Conservation (phyloP, 2,113 vertebrate species). For the Galeopterus variegatus region DNA sequence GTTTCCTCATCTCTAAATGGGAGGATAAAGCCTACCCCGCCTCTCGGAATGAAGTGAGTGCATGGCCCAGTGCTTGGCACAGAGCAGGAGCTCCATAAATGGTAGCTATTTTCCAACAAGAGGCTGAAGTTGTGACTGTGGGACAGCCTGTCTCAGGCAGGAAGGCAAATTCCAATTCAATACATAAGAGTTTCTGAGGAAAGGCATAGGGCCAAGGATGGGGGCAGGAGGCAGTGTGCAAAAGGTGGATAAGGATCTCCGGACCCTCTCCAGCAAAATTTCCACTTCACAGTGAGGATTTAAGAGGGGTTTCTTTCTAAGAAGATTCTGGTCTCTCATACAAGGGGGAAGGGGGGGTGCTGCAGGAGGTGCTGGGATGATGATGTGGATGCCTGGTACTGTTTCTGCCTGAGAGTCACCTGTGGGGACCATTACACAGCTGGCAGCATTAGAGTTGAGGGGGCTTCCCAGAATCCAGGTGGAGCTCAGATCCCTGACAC, state of each 20-base stretch:
- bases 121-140: neutral
- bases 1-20: neutral
- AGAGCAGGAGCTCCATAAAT: neutral
- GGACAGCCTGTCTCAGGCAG: neutral
- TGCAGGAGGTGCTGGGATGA: neutral
- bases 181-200: neutral
- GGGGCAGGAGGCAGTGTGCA: neutral
- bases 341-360: neutral
- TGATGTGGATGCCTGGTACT: too few species aligned
- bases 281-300: neutral
- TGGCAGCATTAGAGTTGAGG: neutral
- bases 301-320: neutral
- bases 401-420: neutral
- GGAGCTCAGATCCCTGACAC: neutral
- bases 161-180: neutral
- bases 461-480: neutral
- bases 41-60: neutral
- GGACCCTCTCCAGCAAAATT: neutral
- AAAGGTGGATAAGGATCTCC: accelerated
- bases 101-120: neutral
- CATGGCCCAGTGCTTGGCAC: neutral
- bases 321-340: neutral
- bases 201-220: neutral
- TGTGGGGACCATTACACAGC: neutral
- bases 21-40: neutral